These are phyloP conservation scores for Papilio protenor DNA, from an alignment of 2,888 invertebrate species.

Conservation along the genomic window DNA sequence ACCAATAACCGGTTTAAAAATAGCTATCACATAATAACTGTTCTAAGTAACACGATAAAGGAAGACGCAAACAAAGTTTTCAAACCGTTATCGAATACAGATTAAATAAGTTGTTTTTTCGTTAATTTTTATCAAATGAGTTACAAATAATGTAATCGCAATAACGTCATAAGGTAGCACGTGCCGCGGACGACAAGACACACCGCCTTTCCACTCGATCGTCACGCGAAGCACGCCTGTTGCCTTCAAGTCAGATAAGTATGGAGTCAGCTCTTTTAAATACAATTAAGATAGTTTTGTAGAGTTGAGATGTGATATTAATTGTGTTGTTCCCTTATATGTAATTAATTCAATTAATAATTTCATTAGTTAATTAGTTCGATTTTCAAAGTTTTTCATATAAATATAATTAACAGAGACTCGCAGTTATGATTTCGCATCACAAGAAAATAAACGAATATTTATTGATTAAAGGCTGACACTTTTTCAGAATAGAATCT, in stretches of 20 bases:
- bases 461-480: too few relatives aligned
- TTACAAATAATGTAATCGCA: slow-evolving; percentile 18
- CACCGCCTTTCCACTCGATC: slow-evolving; percentile 57
- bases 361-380: too few relatives aligned
- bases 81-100: slow-evolving; percentile 30
- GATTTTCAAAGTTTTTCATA: too few relatives aligned
- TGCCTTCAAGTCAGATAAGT: slow-evolving; percentile 24
- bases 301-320: not conserved
- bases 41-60: slow-evolving; percentile 4
- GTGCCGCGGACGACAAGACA: slow-evolving; percentile 51
- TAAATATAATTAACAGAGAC: too few relatives aligned
- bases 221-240: slow-evolving; percentile 65
- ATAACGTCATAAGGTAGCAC: slow-evolving; percentile 54
- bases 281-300: not conserved
- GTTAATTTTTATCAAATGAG: slow-evolving; percentile 28
- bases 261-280: slow-evolving; percentile 34
- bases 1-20: slow-evolving; percentile 25
- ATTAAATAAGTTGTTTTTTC: slow-evolving; percentile 32
- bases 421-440: too few relatives aligned
- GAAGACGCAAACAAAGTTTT: not conserved
- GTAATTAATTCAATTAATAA: too few relatives aligned
- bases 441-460: too few relatives aligned
- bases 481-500: too few relatives aligned
- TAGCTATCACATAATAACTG: not conserved
- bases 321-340: not conserved